phyloP scores from a whole-genome alignment of 2,113 vertebrate species.

The Sturnira hondurensis region DNA sequence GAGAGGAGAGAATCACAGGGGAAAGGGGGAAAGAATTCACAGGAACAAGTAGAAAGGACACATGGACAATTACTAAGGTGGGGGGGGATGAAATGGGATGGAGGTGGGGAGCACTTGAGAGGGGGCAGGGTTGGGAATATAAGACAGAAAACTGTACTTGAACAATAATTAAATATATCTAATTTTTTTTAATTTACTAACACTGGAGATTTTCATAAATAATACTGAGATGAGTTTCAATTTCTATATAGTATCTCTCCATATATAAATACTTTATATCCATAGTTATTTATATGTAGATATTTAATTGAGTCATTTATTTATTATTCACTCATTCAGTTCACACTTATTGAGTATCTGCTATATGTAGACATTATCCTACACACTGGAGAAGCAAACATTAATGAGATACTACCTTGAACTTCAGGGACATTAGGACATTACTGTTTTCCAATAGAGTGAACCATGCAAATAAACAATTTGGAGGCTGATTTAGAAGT shows the following conservation, averaged over 20 bases:
- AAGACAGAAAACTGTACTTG: too few relatives aligned
- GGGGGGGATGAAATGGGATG: too few relatives aligned
- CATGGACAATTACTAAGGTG: too few relatives aligned
- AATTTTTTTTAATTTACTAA: too few relatives aligned
- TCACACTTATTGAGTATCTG: background rate
- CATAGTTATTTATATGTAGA: background rate
- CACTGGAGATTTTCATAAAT: background rate
- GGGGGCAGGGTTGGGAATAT: too few relatives aligned
- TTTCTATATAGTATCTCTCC: background rate
- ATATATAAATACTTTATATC: background rate
- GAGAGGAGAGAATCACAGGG: too few relatives aligned
- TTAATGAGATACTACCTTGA: background rate
- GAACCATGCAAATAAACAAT: background rate
- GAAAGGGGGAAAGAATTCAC: too few relatives aligned
- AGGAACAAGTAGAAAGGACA: too few relatives aligned
- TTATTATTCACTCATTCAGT: background rate
- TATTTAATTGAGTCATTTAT: background rate
- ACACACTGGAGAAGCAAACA: background rate
- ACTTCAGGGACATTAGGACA: background rate
- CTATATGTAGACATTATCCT: background rate
- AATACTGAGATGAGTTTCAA: background rate
- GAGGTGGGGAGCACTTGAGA: too few relatives aligned
- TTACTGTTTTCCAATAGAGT: background rate
- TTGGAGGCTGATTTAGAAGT: too few relatives aligned
- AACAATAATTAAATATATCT: too few relatives aligned